Percentiles rank a stretch among this genome's conserved stretches.
phyloP scores from a whole-genome alignment of 2,888 invertebrate genomes.

The Ophion costatus region DNA sequence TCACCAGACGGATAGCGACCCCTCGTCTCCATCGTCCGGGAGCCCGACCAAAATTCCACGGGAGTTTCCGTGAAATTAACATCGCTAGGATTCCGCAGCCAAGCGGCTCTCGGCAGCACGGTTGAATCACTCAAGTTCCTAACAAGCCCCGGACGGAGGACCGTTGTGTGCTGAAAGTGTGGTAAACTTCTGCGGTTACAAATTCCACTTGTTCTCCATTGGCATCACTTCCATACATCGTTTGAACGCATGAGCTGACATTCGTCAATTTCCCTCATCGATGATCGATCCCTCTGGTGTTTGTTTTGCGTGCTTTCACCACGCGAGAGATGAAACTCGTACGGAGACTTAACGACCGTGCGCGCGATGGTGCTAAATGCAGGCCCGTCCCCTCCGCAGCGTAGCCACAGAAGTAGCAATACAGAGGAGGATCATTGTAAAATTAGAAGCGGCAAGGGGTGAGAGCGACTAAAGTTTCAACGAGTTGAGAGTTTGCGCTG shows the following conservation, averaged over 20 bases:
- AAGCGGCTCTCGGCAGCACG: slow-evolving; percentile 8
- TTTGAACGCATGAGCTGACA: no score
- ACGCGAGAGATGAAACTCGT: not conserved
- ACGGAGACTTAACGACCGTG: not conserved
- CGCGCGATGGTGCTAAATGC: not conserved
- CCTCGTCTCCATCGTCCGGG: not conserved
- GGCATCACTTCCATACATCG: no score
- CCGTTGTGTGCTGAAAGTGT: slow-evolving; percentile 14
- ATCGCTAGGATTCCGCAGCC: slow-evolving; percentile 58
- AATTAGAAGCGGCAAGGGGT: not conserved
- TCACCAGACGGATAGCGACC: slow-evolving; percentile 44
- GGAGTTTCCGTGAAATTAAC: slow-evolving; percentile 65
- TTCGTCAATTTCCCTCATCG: no score
- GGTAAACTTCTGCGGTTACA: not conserved
- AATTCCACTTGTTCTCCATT: no score
- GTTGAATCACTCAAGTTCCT: slow-evolving; percentile 52
- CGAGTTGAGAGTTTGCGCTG: slow-evolving; percentile 48
- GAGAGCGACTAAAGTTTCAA: slow-evolving; percentile 33
- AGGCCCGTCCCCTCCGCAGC: not conserved
- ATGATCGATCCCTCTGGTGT: no score
- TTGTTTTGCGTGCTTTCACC: no score
- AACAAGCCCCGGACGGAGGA: slow-evolving; percentile 28
- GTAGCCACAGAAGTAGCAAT: not conserved
- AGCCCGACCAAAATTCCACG: slow-evolving; percentile 50
- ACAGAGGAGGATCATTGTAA: slow-evolving; percentile 6